Evolutionary conservation across 2,113 vertebrate genomes (phyloP).

Genomic region (Pitta sordida): DNA sequence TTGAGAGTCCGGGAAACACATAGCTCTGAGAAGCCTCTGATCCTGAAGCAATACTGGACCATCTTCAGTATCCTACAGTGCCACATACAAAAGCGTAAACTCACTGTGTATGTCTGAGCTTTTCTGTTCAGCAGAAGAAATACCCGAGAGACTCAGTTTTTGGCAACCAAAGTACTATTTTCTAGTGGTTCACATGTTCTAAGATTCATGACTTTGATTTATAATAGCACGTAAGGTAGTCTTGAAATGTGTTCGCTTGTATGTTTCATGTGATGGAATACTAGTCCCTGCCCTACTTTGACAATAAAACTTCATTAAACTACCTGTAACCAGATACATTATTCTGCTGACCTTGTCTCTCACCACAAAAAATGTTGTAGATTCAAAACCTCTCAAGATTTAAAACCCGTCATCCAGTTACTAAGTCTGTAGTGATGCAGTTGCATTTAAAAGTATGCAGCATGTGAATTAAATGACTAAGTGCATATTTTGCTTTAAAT

Average conservation of each 20-base stretch:
- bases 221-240: background rate
- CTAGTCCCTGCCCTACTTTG: background rate
- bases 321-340: background rate
- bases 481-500: background rate
- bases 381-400: background rate
- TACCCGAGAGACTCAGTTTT: background rate
- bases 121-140: constrained; percentile 31
- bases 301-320: constrained; percentile 64
- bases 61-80: constrained; percentile 44
- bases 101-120: constrained; percentile 5
- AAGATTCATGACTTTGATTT: background rate
- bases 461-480: background rate
- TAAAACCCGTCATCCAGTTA: background rate
- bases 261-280: background rate
- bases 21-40: background rate
- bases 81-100: background rate
- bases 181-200: background rate
- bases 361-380: background rate
- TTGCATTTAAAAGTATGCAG: background rate
- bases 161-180: constrained; percentile 33
- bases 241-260: background rate
- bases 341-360: background rate
- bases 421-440: background rate
- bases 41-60: constrained; percentile 23
- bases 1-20: constrained; percentile 72